Percentiles rank a stretch among this genome's conserved stretches.
Conservation (phyloP, 64 coral and sea anemone species). For the Montipora cactus region DNA sequence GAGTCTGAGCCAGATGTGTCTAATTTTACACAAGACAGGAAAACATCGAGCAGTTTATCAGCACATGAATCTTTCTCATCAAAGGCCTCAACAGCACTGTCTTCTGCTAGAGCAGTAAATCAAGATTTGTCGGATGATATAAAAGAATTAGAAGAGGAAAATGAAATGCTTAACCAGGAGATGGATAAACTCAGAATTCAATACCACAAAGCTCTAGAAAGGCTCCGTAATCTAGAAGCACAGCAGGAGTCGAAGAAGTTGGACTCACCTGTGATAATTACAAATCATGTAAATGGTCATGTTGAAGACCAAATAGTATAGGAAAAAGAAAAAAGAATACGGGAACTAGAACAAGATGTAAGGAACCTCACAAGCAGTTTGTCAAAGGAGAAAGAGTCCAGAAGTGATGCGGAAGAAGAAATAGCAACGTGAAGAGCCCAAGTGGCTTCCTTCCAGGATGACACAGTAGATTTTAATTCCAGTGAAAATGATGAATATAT, state of each 20-base stretch:
- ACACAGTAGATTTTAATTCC: conserved; percentile 44
- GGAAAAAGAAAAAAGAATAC: conserved; percentile 75
- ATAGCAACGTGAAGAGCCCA: conserved; percentile 74
- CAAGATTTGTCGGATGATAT: conserved; percentile 79
- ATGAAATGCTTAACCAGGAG: conserved; percentile 94
- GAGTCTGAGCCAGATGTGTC: conserved; percentile 53
- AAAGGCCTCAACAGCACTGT: conserved; percentile 79
- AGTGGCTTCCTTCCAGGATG: conserved; percentile 74
- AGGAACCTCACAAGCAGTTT: neutral
- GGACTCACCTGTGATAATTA: neutral
- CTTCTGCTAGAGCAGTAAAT: conserved; percentile 49
- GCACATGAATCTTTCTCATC: conserved; percentile 90
- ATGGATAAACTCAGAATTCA: conserved; percentile 85
- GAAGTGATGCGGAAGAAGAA: conserved; percentile 77
- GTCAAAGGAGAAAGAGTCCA: conserved; percentile 7
- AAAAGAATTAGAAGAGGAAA: conserved; percentile 95
- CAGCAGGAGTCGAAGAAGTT: neutral
- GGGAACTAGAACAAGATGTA: conserved; percentile 73
- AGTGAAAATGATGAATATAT: conserved; percentile 77
- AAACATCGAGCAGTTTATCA: conserved; percentile 48
- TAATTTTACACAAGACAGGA: conserved; percentile 12
- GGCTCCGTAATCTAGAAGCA: conserved; percentile 14
- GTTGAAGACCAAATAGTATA: conserved; percentile 73
- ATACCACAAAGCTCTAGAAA: conserved; percentile 87
- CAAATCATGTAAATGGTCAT: conserved; percentile 24